Conservation (phyloP, 2,113 vertebrate species). For the Mohoua ochrocephala region DNA sequence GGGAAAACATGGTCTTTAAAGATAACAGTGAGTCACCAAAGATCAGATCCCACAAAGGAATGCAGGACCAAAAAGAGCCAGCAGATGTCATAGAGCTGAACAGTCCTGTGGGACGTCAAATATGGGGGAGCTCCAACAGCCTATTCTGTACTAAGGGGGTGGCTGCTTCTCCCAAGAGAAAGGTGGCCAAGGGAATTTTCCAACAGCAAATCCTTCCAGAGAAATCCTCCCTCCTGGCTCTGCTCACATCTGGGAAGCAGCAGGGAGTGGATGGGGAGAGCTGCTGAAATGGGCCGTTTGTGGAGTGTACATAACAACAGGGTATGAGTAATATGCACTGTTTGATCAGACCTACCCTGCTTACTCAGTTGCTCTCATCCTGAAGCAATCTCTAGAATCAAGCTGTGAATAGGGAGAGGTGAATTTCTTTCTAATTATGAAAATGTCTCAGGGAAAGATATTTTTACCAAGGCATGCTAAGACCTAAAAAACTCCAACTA, state of each 20-base stretch:
- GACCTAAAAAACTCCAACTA: background rate
- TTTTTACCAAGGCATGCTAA: conserved; percentile 4
- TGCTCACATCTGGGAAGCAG: background rate
- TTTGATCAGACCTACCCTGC: background rate
- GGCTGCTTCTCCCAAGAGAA: background rate
- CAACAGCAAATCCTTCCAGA: background rate
- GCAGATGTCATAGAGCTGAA: background rate
- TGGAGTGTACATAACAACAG: background rate
- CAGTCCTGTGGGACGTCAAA: background rate
- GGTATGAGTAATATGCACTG: background rate
- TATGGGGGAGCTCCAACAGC: background rate
- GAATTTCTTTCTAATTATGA: conserved; percentile 46
- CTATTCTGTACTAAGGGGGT: background rate
- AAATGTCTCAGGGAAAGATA: conserved; percentile 13
- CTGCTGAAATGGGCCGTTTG: background rate
- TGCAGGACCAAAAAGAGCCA: background rate
- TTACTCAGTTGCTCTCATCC: background rate
- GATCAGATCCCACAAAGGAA: background rate
- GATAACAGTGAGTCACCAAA: background rate
- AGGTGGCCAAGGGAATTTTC: background rate
- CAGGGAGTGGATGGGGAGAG: background rate
- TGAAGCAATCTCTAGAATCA: conserved; percentile 7
- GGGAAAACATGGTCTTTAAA: background rate
- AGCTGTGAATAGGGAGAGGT: background rate
- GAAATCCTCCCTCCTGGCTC: background rate